Conservation (phyloP, 2,113 vertebrate species). For the Cariama cristata region DNA sequence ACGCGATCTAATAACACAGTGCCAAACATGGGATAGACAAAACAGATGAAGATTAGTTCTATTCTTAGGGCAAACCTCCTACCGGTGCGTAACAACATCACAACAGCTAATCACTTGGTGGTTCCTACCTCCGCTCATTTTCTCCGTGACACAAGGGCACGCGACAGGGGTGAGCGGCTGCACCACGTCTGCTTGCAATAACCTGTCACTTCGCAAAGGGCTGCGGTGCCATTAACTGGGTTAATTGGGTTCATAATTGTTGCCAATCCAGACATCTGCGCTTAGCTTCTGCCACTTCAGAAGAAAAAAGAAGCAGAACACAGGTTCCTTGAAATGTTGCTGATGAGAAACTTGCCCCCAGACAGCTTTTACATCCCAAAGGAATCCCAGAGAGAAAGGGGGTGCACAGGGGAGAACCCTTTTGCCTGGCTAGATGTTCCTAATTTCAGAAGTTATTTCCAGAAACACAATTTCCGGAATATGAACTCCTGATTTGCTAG, state of each 20-base stretch:
- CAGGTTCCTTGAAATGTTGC: background rate
- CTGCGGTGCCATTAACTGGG: conserved; percentile 52
- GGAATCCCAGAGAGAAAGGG: background rate
- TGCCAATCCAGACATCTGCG: conserved; percentile 41
- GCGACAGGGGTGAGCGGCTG: background rate
- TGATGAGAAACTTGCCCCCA: background rate
- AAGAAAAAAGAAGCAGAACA: background rate
- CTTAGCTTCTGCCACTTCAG: background rate
- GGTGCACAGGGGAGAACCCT: background rate
- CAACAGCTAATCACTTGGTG: background rate
- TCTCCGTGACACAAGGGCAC: background rate
- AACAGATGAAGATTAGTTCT: background rate
- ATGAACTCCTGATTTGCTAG: background rate
- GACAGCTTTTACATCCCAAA: background rate
- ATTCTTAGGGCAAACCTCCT: background rate
- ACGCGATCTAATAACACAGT: background rate
- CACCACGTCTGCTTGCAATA: background rate
- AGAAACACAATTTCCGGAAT: background rate
- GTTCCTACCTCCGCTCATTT: background rate
- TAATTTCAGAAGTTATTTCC: background rate
- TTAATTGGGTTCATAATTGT: conserved; percentile 67
- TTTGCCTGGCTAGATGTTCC: background rate
- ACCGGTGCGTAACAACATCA: background rate
- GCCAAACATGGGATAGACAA: background rate
- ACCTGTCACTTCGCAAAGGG: conserved; percentile 40